phyloP scores from a whole-genome alignment of 2,797 vertebrate genomes.

The Odontamblyopus lacepedii region DNA sequence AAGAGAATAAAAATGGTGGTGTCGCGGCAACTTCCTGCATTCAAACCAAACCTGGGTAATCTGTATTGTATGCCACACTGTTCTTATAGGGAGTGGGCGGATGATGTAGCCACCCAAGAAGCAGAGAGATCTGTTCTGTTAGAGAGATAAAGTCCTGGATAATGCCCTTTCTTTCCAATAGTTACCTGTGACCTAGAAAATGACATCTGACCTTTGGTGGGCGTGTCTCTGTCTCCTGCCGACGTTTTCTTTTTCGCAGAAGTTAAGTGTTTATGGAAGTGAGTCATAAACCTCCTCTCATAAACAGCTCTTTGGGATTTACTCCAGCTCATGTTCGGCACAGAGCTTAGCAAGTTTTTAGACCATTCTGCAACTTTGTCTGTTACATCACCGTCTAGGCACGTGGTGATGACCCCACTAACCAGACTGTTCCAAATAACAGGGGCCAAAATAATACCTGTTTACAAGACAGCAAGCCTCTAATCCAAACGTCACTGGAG shows the following conservation, averaged over 20 bases:
- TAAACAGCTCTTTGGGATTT: slow-evolving; percentile 69
- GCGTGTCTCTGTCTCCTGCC: slow-evolving; percentile 20
- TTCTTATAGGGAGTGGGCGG: too few relatives aligned
- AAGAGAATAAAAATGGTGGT: too few relatives aligned
- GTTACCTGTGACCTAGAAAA: slow-evolving; percentile 43
- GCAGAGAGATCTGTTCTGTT: neutral
- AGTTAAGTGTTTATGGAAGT: slow-evolving; percentile 66
- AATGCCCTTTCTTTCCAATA: neutral
- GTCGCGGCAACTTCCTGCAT: too few relatives aligned
- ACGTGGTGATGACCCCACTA: slow-evolving; percentile 38
- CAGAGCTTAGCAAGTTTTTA: slow-evolving; percentile 36
- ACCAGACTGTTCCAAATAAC: slow-evolving; percentile 44
- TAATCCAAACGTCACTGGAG: neutral
- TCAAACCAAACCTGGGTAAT: too few relatives aligned
- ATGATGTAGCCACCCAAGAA: neutral
- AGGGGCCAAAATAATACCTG: slow-evolving; percentile 40
- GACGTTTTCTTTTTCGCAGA: slow-evolving; percentile 41
- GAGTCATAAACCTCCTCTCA: slow-evolving; percentile 55
- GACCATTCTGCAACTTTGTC: slow-evolving; percentile 47
- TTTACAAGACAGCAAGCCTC: slow-evolving; percentile 22
- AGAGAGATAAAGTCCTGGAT: neutral
- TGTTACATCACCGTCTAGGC: slow-evolving; percentile 39
- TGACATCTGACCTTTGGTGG: slow-evolving; percentile 16
- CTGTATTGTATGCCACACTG: too few relatives aligned
- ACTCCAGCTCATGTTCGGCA: slow-evolving; percentile 48